phyloP scores from a whole-genome alignment of 2,888 invertebrate species.

The Pimpla rufipes region DNA sequence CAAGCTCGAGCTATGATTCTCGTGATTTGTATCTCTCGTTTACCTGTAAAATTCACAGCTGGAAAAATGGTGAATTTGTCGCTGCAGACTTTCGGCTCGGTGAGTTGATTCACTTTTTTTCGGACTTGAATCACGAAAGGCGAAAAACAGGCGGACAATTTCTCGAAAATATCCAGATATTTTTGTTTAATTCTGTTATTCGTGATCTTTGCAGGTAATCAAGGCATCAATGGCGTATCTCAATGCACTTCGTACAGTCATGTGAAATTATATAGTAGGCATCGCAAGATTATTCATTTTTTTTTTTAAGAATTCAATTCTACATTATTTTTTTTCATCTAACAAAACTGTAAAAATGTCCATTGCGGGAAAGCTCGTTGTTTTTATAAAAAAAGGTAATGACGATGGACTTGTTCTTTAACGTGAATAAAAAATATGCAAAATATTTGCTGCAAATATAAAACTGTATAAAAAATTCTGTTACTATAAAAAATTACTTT shows the following conservation, averaged over 20 bases:
- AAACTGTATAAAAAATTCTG: too few species aligned
- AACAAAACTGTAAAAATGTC: too few species aligned
- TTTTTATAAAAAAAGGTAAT: too few species aligned
- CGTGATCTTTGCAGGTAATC: conserved; percentile 2
- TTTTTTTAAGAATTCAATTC: not conserved
- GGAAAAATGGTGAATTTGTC: conserved; percentile 70
- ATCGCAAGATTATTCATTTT: not conserved
- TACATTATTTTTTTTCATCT: too few species aligned
- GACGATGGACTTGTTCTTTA: too few species aligned
- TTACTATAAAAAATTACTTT: too few species aligned
- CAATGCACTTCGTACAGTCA: conserved; percentile 16
- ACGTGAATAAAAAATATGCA: too few species aligned
- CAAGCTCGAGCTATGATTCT: conserved; percentile 68
- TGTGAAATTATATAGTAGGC: not conserved
- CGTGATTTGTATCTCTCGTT: conserved; percentile 65
- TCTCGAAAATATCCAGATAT: too few species aligned
- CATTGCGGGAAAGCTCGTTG: too few species aligned
- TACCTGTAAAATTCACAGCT: conserved; percentile 61
- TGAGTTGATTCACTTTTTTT: conserved; percentile 53
- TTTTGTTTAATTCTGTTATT: not conserved
- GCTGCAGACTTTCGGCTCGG: conserved; percentile 67
- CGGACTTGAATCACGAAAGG: too few species aligned
- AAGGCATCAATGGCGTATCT: conserved; percentile 30
- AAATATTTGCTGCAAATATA: too few species aligned
- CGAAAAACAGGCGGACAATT: too few species aligned